These are phyloP conservation scores for Cetoscarus ocellatus DNA, from an alignment of 2,797 vertebrate genomes.

Conservation along the genomic window DNA sequence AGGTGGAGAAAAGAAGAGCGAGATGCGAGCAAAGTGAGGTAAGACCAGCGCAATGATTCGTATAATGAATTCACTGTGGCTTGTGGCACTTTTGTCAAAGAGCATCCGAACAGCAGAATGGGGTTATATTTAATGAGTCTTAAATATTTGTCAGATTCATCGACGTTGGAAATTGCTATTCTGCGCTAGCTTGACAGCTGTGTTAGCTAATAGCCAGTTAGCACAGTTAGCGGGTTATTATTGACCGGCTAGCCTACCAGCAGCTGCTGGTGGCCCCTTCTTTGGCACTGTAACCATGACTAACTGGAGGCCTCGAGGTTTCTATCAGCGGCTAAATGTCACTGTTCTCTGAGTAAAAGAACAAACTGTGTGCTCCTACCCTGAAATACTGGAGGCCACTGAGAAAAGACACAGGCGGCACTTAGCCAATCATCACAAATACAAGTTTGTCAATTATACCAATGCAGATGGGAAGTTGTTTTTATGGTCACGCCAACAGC, in stretches of 20 bases:
- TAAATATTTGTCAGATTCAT: conserved; percentile 47
- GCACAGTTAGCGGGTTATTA: conserved; percentile 57
- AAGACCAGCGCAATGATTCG: conserved; percentile 29
- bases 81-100: rapidly evolving
- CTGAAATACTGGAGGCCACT: not conserved
- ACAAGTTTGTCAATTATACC: not conserved
- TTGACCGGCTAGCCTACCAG: conserved; percentile 47
- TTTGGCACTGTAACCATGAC: conserved; percentile 18
- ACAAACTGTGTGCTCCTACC: not conserved
- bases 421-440: conserved; percentile 1
- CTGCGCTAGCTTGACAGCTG: conserved; percentile 60
- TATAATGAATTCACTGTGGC: not conserved
- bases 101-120: rapidly evolving
- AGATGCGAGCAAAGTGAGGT: conserved; percentile 77
- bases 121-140: not conserved
- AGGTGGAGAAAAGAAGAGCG: conserved; percentile 65
- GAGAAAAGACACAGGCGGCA: not conserved
- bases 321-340: not conserved
- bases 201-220: conserved; percentile 66
- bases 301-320: conserved; percentile 33
- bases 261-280: conserved; percentile 41
- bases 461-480: conserved; percentile 1
- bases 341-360: not conserved
- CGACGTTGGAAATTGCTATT: conserved; percentile 46
- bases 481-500: conserved; percentile 20